Evolutionary conservation across 2,797 vertebrate genomes (phyloP), one percentile per base, ranked within the genome.

Genomic region (Intellagama lesueurii): DNA sequence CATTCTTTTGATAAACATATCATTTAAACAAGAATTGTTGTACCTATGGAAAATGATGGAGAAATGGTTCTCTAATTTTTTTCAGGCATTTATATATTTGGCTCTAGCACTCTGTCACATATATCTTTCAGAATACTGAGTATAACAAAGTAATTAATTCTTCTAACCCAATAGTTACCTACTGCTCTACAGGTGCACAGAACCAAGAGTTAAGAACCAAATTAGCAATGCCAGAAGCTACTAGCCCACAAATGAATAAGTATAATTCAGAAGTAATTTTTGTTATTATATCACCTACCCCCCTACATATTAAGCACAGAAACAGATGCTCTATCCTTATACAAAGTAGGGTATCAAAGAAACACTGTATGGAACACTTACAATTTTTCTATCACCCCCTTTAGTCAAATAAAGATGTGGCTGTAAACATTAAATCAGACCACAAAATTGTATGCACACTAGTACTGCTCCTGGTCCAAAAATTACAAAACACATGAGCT

Each of bases 351-450:
- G 5, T 72, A 75, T 44, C n/a, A 44, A 78, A 35, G 24, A 16
- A 84, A 70, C 44, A 52, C 28, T 81, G 49, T 35, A 52, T 60
- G 11, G 7, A 52, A 79, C n/a, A 70, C 32, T 60, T 87, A 8
- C 17, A 82, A 88, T 88, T 83, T 90, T 68, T 49, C 68, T 68
- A 86, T 90, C 79, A 84, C 70, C 35, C 92, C 87, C 60, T 73
- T 83, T 77, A 19, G 87, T 90, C 91, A 86, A 87, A 92, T 73
- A 84, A 88, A 69, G 64, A n/a, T 28, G 78, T 19, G 9, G 44
- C 83, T 75, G 4, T 78, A 91, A 83, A 95, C 69, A 90, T 89
- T 84, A 81, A 30, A 0, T 47, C 89, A 88, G 69, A 87, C 81
- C 69, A 85, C 77, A 94, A 89, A 0, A 56, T 40, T 28, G 1